These are phyloP conservation scores for Pollenia labialis DNA, from an alignment of 2,888 invertebrate genomes.

Conservation along the genomic window DNA sequence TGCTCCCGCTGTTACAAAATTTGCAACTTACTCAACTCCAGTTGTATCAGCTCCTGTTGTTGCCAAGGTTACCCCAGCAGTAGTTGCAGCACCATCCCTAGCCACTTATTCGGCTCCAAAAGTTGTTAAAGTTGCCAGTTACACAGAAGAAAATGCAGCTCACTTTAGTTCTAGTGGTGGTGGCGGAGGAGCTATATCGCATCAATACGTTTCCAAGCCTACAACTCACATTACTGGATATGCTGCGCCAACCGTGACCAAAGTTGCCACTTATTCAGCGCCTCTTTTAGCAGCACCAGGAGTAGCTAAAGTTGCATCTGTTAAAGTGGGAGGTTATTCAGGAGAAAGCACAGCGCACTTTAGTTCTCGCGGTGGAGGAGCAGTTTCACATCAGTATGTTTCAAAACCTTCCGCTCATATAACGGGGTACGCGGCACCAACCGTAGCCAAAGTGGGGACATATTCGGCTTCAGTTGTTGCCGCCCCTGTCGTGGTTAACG, in stretches of 20 bases:
- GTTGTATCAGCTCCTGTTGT: conserved; percentile 31
- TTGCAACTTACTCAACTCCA: conserved; percentile 60
- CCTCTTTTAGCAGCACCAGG: conserved; percentile 68
- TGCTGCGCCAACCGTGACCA: no score
- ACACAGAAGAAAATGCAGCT: conserved; percentile 26
- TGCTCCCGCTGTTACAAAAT: conserved; percentile 66
- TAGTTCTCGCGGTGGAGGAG: conserved; percentile 67
- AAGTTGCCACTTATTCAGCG: conserved; percentile 54
- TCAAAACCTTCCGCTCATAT: conserved; percentile 71
- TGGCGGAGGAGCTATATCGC: conserved; percentile 74
- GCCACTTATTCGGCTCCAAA: conserved; percentile 75
- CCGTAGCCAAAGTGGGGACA: conserved; percentile 74
- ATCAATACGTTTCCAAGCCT: conserved; percentile 78
- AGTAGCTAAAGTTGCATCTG: conserved; percentile 55
- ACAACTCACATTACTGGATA: conserved; percentile 57
- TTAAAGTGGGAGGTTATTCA: conserved; percentile 52
- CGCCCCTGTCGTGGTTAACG: conserved; percentile 66
- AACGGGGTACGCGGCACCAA: conserved; percentile 65
- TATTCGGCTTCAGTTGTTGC: conserved; percentile 64
- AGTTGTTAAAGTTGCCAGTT: conserved; percentile 49
- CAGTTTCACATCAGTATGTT: conserved; percentile 73
- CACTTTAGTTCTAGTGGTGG: conserved; percentile 10
- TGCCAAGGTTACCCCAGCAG: conserved; percentile 61
- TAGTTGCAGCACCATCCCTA: conserved; percentile 54
- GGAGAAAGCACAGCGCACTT: conserved; percentile 45